A percentile compares a stretch with the other conserved stretches of the same genome.
Evolutionary conservation across 2,888 invertebrate species (phyloP).

Genomic region (Melangyna quadrimaculata): DNA sequence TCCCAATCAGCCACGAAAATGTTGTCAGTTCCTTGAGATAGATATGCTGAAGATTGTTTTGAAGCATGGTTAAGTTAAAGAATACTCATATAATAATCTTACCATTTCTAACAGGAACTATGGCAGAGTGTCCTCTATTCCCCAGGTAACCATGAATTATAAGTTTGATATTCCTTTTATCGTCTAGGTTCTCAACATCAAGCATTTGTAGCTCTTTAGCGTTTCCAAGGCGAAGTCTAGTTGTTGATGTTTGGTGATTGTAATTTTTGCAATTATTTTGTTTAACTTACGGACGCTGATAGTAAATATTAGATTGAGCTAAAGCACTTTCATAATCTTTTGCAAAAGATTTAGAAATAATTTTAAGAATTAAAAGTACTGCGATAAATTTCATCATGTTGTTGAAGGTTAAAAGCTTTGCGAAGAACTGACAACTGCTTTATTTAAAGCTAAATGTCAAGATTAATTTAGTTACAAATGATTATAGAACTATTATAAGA

Average conservation of each 20-base stretch:
- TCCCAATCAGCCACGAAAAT: conserved; percentile 79
- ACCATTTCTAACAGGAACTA: conserved; percentile 75
- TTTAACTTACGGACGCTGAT: conserved; percentile 73
- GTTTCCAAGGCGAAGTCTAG: conserved; percentile 62
- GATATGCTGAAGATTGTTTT: conserved; percentile 75
- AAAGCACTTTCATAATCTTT: conserved; percentile 23
- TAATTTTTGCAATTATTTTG: neutral
- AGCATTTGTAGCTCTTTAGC: conserved; percentile 71
- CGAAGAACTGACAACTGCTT: conserved; percentile 14
- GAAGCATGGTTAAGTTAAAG: too few species aligned
- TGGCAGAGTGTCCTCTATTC: conserved; percentile 76
- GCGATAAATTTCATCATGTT: conserved; percentile 14
- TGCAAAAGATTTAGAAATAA: neutral
- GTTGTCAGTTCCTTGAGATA: conserved; percentile 76
- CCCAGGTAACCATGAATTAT: conserved; percentile 79
- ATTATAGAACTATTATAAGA: neutral
- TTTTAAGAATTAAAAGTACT: neutral
- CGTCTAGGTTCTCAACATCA: conserved; percentile 28
- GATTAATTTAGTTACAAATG: neutral
- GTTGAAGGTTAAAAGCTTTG: neutral
- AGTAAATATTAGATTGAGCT: conserved; percentile 74
- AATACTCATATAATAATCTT: neutral
- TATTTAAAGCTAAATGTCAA: neutral
- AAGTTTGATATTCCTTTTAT: conserved; percentile 75
- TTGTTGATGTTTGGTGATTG: conserved; percentile 53